phyloP scores from a whole-genome alignment of 2,888 invertebrate genomes.

The Anthophora plumipes region DNA sequence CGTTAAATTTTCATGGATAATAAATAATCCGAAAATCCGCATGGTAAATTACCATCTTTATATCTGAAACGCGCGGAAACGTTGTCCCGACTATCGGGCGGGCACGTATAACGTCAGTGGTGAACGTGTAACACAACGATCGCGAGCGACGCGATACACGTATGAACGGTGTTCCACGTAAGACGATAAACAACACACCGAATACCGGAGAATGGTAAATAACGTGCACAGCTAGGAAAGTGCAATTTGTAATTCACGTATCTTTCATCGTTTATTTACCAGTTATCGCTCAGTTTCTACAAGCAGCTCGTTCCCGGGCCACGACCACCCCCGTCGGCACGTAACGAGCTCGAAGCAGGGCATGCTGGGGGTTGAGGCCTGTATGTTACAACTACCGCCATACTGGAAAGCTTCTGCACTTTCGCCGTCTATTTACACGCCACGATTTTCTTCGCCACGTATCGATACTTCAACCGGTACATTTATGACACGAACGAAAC shows the following conservation, averaged over 20 bases:
- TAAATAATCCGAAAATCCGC: not conserved
- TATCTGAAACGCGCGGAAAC: not conserved
- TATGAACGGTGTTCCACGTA: slow-evolving; percentile 39
- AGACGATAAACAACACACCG: slow-evolving; percentile 54
- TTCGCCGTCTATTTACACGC: not conserved
- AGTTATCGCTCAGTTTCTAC: slow-evolving; percentile 67
- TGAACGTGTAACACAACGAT: slow-evolving; percentile 26
- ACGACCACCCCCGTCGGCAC: slow-evolving; percentile 42
- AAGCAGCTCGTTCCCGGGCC: slow-evolving; percentile 46
- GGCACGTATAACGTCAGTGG: not conserved
- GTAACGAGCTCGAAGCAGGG: slow-evolving; percentile 69
- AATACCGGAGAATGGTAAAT: slow-evolving; percentile 49
- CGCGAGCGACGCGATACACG: slow-evolving; percentile 18
- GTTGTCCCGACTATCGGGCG: slow-evolving; percentile 8
- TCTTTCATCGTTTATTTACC: slow-evolving; percentile 68
- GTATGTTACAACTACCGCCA: slow-evolving; percentile 39
- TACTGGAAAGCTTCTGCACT: slow-evolving; percentile 3
- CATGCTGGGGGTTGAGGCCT: slow-evolving; percentile 41
- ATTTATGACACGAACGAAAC: not conserved
- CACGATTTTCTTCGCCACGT: not conserved
- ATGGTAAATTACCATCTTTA: not conserved
- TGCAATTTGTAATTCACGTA: slow-evolving; percentile 62
- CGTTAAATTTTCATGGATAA: not conserved
- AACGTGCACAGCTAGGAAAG: slow-evolving; percentile 51
- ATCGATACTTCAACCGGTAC: not conserved